Conservation (phyloP, 2,888 invertebrate species). For the Torymus texanus region DNA sequence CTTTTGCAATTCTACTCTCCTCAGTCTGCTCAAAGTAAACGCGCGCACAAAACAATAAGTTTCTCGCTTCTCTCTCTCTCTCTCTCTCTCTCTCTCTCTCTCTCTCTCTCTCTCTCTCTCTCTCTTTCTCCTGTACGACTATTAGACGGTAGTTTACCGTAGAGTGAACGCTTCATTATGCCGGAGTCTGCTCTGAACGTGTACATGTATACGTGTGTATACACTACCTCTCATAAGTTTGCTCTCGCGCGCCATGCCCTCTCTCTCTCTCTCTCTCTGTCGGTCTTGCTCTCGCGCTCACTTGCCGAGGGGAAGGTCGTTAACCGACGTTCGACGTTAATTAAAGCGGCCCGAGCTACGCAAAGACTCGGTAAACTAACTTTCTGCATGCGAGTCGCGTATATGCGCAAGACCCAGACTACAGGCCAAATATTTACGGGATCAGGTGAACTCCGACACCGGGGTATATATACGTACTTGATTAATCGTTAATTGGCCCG, state of each 20-base stretch:
- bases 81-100: slow-evolving; percentile 32
- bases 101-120: slow-evolving; percentile 41
- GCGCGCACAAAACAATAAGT: slow-evolving; percentile 46
- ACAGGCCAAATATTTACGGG: slow-evolving; percentile 51
- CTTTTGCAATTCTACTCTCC: neutral
- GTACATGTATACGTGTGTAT: neutral
- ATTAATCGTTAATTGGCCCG: slow-evolving; percentile 24
- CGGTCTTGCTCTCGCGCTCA: slow-evolving; percentile 37
- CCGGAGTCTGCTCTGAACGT: slow-evolving; percentile 48
- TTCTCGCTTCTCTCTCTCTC: slow-evolving; percentile 47
- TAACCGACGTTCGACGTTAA: slow-evolving; percentile 62
- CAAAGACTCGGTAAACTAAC: slow-evolving; percentile 47
- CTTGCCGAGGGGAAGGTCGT: slow-evolving; percentile 56
- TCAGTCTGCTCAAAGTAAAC: slow-evolving; percentile 29
- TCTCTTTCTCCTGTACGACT: slow-evolving; percentile 26
- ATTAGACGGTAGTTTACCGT: slow-evolving; percentile 58
- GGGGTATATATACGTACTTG: slow-evolving; percentile 13
- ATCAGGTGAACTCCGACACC: slow-evolving; percentile 13
- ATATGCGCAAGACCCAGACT: neutral
- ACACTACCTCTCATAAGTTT: slow-evolving; percentile 56
- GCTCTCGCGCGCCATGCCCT: slow-evolving; percentile 44
- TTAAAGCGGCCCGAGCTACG: slow-evolving; percentile 56
- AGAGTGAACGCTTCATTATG: slow-evolving; percentile 56
- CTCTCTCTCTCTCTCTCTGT: neutral
- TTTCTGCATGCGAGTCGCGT: slow-evolving; percentile 46